Evolutionary conservation across 92 coral and sea anemone genomes (phyloP), one percentile per base, ranked within the genome.

Genomic region (Siderastrea siderea): DNA sequence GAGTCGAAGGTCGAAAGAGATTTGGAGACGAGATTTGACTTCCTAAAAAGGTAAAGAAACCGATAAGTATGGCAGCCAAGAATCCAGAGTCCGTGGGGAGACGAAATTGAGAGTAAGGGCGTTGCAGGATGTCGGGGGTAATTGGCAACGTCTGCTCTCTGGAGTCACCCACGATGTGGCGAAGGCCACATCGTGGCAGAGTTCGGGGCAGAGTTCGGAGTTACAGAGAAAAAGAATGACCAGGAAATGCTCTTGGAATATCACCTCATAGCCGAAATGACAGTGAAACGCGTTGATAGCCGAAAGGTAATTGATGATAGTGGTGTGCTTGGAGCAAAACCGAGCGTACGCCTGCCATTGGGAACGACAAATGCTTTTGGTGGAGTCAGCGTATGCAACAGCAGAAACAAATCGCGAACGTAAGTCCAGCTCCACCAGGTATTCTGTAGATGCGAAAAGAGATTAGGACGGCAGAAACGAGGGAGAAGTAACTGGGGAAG

Each of bases 21-120:
- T 26, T 26, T 26, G 38, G 38, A 47, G 53, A 73, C 78, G 5
- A 73, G 15, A 52, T 73, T 73, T n/a, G 78, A 73, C 52, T 73
- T 73, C 7, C 78, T n/a, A 52, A 73, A 73, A 73, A 73, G 51
- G 78, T n/a, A 52, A 9, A 73, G 38, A 73, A 73, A 11, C 51
- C 78, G 78, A 73, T 1, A n/a, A 1, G 78, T 7, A 73, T 73
- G 16, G 78, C 78, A 7, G 78, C 78, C 78, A n/a, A 73, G 78
- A 73, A 73, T 16, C 78, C 2, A 16, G 78, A 73, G 1, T 73
- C 53, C 78, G 0, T 15, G 6, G 5, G 4, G 15, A 11, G 43
- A 26, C 38, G 38, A 26, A 26, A 26, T 26, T 26, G 38, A 26
- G 38, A 26, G 38, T 26, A 26, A 26, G 52, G 47, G 47, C 78